A percentile compares a stretch with the other conserved stretches of the same genome.
Conservation (phyloP, 2,113 vertebrate genomes). For the Ascaphus truei region DNA sequence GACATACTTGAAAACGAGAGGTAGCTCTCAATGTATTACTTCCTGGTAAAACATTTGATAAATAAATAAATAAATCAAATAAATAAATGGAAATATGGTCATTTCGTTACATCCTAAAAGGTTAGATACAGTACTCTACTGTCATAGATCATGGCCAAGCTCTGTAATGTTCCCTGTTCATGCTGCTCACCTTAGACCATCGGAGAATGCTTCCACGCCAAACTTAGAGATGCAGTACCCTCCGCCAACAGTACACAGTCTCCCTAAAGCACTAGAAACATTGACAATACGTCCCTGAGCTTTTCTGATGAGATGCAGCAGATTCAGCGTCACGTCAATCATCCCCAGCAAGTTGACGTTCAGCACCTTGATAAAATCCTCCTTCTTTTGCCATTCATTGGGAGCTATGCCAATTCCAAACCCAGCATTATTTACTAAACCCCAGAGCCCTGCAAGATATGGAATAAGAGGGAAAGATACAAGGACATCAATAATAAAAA, state of each 20-base stretch:
- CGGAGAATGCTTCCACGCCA: slow-evolving; percentile 76
- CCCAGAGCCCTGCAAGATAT: slow-evolving; percentile 73
- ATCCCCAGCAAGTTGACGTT: slow-evolving; percentile 66
- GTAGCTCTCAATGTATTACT: no score
- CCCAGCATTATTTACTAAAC: slow-evolving; percentile 76
- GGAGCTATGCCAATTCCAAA: slow-evolving; percentile 46
- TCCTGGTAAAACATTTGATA: no score
- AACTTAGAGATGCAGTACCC: slow-evolving; percentile 71
- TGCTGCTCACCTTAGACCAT: slow-evolving; percentile 58
- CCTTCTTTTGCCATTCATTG: slow-evolving; percentile 63
- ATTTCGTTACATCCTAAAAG: no score
- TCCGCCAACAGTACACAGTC: slow-evolving; percentile 48
- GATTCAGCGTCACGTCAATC: slow-evolving; percentile 64
- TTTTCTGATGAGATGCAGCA: slow-evolving; percentile 67
- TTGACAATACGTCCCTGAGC: slow-evolving; percentile 69
- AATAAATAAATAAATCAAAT: no score
- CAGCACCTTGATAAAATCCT: slow-evolving; percentile 63
- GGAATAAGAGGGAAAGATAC: no score
- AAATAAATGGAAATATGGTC: no score
- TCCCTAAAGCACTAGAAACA: slow-evolving; percentile 65
- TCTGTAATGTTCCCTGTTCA: no score
- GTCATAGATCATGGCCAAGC: no score
- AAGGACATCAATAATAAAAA: no score
- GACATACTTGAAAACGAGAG: no score
- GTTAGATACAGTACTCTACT: no score